phyloP scores from a whole-genome alignment of 2,888 invertebrate species.

The Lepidochitona cinerea region DNA sequence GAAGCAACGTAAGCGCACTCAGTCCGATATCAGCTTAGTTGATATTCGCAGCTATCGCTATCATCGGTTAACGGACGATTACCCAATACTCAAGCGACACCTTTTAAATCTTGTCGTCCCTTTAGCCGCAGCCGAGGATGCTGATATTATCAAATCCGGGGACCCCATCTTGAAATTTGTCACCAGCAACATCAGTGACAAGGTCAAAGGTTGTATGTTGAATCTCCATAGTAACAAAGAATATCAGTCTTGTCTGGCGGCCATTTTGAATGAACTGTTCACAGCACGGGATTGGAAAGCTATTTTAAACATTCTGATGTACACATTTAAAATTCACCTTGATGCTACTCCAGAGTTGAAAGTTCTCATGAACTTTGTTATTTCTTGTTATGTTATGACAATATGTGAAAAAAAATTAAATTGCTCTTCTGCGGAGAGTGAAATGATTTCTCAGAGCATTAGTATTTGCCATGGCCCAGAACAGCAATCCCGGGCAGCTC shows the following conservation, averaged over 20 bases:
- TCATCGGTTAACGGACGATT: slow-evolving; percentile 55
- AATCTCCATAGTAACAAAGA: slow-evolving; percentile 52
- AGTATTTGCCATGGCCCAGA: slow-evolving; percentile 8
- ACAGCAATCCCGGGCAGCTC: slow-evolving; percentile 45
- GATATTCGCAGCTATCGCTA: slow-evolving; percentile 64
- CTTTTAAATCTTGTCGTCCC: slow-evolving; percentile 57
- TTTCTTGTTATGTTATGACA: slow-evolving; percentile 38
- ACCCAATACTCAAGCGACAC: slow-evolving; percentile 58
- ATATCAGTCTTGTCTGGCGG: slow-evolving; percentile 46
- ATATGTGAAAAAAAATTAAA: background rate
- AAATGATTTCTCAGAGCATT: background rate
- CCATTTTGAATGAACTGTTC: slow-evolving; percentile 46
- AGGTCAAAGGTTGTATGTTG: slow-evolving; percentile 58
- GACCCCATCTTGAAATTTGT: slow-evolving; percentile 62
- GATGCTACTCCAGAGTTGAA: slow-evolving; percentile 40
- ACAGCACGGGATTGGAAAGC: slow-evolving; percentile 51
- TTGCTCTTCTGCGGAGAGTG: background rate
- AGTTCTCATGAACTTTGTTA: slow-evolving; percentile 53
- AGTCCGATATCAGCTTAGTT: slow-evolving; percentile 58
- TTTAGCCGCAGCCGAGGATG: slow-evolving; percentile 55
- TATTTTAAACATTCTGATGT: slow-evolving; percentile 46
- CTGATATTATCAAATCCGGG: slow-evolving; percentile 48
- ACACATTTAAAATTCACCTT: slow-evolving; percentile 49
- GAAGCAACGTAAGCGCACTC: background rate
- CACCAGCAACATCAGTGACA: slow-evolving; percentile 52